Base-by-base conservation (phyloP, 2,888 invertebrate genomes). In the Pachymerium ferrugineum region DNA sequence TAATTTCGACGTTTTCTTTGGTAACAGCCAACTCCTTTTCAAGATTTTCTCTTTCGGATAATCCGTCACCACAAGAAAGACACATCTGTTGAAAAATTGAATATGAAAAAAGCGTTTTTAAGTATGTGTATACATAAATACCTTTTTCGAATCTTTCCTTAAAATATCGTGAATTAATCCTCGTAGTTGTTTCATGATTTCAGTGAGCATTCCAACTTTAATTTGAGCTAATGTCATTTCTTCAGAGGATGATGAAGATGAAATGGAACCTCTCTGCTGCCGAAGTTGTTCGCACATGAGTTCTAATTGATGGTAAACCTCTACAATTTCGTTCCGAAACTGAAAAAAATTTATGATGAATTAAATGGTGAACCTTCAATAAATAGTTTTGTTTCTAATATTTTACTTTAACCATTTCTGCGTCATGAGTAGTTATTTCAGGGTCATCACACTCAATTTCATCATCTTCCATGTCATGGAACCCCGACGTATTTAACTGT, bases 1-100 rank as follows among this genome's bases (percentile, higher is more conserved):
- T 88, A 77, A 90, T 89, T 70, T 92, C 92, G 73, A 92, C 85
- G 14, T 10, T 67, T 14, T 76, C 75, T 75, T 67, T 74, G n/a
- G 76, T 73, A n/a, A 62, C 16, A 19, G 71, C 73, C 14, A 78
- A 72, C 38, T 78, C 77, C 19, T 75, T 74, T 73, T 77, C 75
- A 3, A 79, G 75, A 33, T 77, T 77, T 28, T 74, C 73, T 16
- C 76, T 73, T 31, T 78, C 78, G 1, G 74, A 71, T 54, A 74
- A 76, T 14, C 78, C 74, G 10, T 76, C 73, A 29, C 78, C 78
- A 72, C 79, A 79, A 2, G 77, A 62, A 19, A 75, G 33, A 70
- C 79, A 79, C 1, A 75, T 77, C 78, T 31, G 30, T 42, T 28
- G 16, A 69, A 29, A 28, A n/a, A n/a, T n/a, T n/a, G 10, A 25